Percentiles rank a stretch among this genome's conserved stretches.
phyloP scores from a whole-genome alignment of 53 echinoderm and acorn worm genomes.

The Astropecten irregularis region DNA sequence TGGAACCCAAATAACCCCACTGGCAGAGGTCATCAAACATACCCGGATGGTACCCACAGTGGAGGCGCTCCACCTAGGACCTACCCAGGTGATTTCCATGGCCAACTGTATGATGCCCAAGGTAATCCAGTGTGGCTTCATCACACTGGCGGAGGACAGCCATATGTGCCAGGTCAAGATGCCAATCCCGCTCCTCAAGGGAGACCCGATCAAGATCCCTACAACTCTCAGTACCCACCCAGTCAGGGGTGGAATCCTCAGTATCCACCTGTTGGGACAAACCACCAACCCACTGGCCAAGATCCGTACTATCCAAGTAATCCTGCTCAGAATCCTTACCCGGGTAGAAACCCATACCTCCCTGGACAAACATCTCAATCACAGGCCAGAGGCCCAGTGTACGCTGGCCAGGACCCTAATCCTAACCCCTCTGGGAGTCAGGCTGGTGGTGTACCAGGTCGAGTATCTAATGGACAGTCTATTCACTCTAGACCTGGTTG shows the following conservation, averaged over 20 bases:
- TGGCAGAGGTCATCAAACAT: not conserved
- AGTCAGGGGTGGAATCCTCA: constrained; percentile 15
- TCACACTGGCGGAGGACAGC: not conserved
- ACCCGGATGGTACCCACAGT: not conserved
- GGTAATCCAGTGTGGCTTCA: constrained; percentile 8
- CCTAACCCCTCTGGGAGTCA: not conserved
- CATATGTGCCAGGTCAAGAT: not conserved
- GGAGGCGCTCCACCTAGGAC: constrained; percentile 3
- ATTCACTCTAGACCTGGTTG: constrained; percentile 14
- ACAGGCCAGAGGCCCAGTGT: not conserved
- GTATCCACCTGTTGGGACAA: not conserved
- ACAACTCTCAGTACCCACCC: constrained; percentile 27
- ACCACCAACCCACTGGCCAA: not conserved
- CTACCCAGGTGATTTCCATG: not conserved
- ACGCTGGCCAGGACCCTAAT: constrained; percentile 22
- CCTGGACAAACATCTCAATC: not conserved
- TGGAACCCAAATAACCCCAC: not conserved
- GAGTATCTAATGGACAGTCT: constrained; percentile 25
- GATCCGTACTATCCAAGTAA: constrained; percentile 13
- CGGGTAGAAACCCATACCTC: not conserved
- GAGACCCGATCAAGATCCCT: constrained; percentile 21
- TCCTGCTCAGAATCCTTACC: constrained; percentile 16
- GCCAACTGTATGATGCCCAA: not conserved
- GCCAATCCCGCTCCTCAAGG: constrained; percentile 31
- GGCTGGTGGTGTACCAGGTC: constrained; percentile 7